phyloP scores from a whole-genome alignment of 2,113 vertebrate genomes.

The Pseudopodoces humilis region DNA sequence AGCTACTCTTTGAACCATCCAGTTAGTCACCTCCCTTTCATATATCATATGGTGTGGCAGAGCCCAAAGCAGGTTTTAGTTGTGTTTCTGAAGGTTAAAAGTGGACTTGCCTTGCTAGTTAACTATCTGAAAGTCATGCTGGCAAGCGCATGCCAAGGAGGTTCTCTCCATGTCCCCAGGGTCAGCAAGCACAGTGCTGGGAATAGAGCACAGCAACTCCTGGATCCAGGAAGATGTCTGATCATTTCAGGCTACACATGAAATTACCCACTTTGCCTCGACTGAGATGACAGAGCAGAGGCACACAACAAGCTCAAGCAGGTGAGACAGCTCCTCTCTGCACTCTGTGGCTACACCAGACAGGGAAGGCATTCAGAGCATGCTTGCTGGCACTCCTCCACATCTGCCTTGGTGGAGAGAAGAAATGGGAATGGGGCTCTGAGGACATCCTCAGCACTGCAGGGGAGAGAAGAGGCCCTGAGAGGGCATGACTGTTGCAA shows the following conservation, averaged over 20 bases:
- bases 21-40: neutral
- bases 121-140: neutral
- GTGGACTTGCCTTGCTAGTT: neutral
- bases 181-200: neutral
- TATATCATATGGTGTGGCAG: neutral
- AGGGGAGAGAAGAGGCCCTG: neutral
- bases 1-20: neutral
- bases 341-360: rapidly evolving
- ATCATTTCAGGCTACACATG: neutral
- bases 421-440: neutral
- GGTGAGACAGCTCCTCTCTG: neutral
- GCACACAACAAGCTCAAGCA: neutral
- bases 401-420: neutral
- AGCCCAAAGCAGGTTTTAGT: neutral
- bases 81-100: neutral
- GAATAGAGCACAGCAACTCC: neutral
- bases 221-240: neutral
- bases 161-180: neutral
- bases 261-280: neutral
- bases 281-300: neutral
- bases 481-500: neutral
- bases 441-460: neutral
- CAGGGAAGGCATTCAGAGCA: neutral
- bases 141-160: neutral
- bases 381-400: neutral